Evolutionary conservation across 2,113 vertebrate genomes (phyloP).

Genomic region (Anguilla rostrata): DNA sequence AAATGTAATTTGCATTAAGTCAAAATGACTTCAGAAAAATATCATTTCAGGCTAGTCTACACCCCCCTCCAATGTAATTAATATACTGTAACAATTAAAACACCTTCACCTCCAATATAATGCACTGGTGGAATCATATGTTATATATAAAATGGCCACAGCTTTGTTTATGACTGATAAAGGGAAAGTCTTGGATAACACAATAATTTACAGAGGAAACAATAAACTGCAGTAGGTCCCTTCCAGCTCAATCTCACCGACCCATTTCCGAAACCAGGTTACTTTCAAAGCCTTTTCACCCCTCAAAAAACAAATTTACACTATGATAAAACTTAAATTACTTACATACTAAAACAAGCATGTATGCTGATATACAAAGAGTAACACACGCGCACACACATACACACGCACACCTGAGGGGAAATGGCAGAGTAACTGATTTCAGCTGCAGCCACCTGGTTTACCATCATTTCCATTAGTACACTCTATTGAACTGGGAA

Average conservation of each 20-base stretch:
- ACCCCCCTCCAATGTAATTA: neutral
- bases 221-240: neutral
- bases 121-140: neutral
- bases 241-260: neutral
- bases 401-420: neutral
- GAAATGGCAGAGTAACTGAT: neutral
- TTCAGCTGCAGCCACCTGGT: neutral
- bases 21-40: neutral
- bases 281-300: neutral
- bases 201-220: neutral
- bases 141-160: neutral
- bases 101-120: neutral
- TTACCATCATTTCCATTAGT: neutral
- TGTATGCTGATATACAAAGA: neutral
- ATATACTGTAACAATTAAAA: neutral
- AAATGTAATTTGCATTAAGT: neutral
- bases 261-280: neutral
- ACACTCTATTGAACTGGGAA: neutral
- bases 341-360: slow-evolving; percentile 1
- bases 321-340: neutral
- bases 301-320: neutral
- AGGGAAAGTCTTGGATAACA: too few relatives aligned
- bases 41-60: neutral
- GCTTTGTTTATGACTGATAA: too few relatives aligned
- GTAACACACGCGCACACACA: neutral